Evolutionary conservation across 2,797 vertebrate genomes (phyloP), one percentile per base, ranked within the genome.

Genomic region (Lacerta bilineata): DNA sequence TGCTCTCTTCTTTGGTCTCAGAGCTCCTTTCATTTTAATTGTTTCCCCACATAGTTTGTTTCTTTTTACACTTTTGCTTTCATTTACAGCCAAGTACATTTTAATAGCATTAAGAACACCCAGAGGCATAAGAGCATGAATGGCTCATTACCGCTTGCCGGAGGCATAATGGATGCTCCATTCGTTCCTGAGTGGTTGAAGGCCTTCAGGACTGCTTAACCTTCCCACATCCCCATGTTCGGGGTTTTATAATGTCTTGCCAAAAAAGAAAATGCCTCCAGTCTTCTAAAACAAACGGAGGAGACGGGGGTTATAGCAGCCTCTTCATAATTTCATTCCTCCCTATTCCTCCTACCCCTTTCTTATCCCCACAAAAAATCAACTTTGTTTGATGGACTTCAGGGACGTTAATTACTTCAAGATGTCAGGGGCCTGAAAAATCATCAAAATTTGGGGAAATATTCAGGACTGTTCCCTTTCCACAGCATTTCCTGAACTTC

Each of bases 11-110:
- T 84, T 92, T 75, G 66, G 64, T 91, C 3, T 90, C 80, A 89
- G 2, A 0, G 0, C 90, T 69, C 89, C 13, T 88, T 90, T 72
- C 39, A 90, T 90, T 93, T 81, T 94, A 93, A 91, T 91, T 90
- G 20, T 27, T 61, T 79, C 80, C 69, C 15, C 43, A 25, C 1
- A 8, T 55, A 88, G 91, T 91, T 87, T 87, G 50, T 61, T 92
- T n/a, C 2, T 92, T 95, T 89, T 92, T 89, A 79, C 89, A 75
- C 3, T 55, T 92, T 89, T 90, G 84, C 55, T 93, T 91, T 93
- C 83, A 91, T 93, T 95, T 94, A 82, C 66, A 90, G 75, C 11
- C 29, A 93, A 90, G 15, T 80, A 86, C 0, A 89, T 91, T 92
- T 95, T 88, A 92, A 93, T 89, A 93, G 68, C 1, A 0, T 66